Base-by-base conservation (phyloP, 2,888 invertebrate genomes). In the Hecatera dysodea region DNA sequence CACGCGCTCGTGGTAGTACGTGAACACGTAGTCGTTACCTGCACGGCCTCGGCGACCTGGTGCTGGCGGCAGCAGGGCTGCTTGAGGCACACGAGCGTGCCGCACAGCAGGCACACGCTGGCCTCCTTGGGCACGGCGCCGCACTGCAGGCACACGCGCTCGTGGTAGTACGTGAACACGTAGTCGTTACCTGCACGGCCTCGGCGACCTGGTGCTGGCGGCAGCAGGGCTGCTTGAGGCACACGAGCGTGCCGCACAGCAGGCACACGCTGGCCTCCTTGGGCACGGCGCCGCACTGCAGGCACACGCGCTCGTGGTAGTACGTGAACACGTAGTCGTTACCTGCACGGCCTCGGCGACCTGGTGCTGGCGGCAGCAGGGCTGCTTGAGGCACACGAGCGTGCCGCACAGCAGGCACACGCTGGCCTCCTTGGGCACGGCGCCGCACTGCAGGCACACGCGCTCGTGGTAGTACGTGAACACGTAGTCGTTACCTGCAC, bases 1-100 rank as follows among this genome's bases (percentile, higher is more conserved):
- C 76, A 97, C 97, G 86, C 98, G 97, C 92, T 98, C 98, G 92
- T 99, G 98, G 95, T 99, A 99, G 96, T 98, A 98, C 97, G 98
- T 92, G 94, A 95, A 95, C 86, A 95, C 36, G 36, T 36, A 8
- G 36, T 53, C 4, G 44, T 60, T 60, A 60, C 60, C 60, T 56
- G 56, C 36, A 56, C 56, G 12, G 56, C 56, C 56, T 56, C 50
- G 22, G 50, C 50, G 50, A 50, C 50, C 50, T n/a, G n/a, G n/a
- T n/a, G n/a, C n/a, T n/a, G n/a, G n/a, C n/a, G n/a, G n/a, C n/a
- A n/a, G n/a, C n/a, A n/a, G n/a, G n/a, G n/a, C n/a, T n/a, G n/a
- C n/a, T n/a, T n/a, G n/a, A n/a, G n/a, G n/a, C n/a, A n/a, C n/a
- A n/a, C n/a, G n/a, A n/a, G n/a, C n/a, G n/a, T n/a, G n/a, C n/a